Percentiles rank a stretch among this genome's conserved stretches.
Evolutionary conservation across 2,113 vertebrate species (phyloP).

Genomic region (Corythornis madagascariensis): DNA sequence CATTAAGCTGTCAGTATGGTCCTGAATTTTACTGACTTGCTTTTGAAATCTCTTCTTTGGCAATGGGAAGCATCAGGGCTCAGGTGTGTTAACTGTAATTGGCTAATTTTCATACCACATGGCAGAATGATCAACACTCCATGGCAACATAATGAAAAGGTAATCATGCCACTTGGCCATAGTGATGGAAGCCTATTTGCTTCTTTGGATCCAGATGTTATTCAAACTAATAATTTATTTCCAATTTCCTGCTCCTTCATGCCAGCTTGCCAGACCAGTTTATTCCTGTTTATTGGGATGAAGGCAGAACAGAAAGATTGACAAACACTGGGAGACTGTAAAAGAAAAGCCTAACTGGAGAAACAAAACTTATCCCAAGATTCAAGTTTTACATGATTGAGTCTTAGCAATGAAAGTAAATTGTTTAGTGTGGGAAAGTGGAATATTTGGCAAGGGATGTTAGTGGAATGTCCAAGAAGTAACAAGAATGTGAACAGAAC

Average conservation of each 20-base stretch:
- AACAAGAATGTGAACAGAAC: background rate
- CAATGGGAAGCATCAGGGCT: constrained; percentile 3
- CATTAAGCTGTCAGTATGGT: background rate
- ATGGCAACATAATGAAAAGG: background rate
- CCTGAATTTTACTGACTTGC: constrained; percentile 25
- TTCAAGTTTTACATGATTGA: background rate
- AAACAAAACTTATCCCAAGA: background rate
- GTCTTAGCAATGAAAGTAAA: background rate
- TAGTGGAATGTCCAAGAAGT: background rate
- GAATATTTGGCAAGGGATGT: background rate
- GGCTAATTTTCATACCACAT: constrained; percentile 7
- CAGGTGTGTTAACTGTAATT: background rate
- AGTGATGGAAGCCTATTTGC: background rate
- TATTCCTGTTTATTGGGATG: background rate
- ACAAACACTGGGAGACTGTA: background rate
- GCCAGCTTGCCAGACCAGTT: background rate
- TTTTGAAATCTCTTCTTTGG: constrained; percentile 33
- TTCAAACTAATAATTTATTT: background rate
- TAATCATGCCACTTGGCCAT: background rate
- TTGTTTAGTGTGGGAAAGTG: background rate
- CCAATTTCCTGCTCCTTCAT: background rate
- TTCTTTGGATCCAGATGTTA: background rate
- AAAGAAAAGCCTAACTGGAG: background rate
- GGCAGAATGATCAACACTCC: background rate
- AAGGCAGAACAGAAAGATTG: background rate